phyloP scores from a whole-genome alignment of 2,888 invertebrate genomes.

The Pemphredon lugubris region DNA sequence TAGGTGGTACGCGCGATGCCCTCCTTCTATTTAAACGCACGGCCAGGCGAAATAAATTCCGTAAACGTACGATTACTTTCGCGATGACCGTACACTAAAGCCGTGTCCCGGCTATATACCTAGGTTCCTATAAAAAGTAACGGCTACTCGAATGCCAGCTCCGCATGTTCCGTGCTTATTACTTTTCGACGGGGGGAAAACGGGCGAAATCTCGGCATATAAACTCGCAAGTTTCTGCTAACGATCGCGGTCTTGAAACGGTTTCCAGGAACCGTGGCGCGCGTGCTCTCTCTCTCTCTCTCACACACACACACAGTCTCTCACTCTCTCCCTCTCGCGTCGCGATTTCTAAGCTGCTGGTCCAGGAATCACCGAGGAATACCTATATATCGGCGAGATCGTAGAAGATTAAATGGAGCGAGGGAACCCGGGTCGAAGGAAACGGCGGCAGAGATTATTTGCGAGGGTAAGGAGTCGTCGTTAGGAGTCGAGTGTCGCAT shows the following conservation, averaged over 20 bases:
- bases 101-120: constrained; percentile 7
- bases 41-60: constrained; percentile 15
- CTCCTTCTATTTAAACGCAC: background rate
- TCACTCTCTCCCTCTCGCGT: too few relatives aligned
- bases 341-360: constrained; percentile 28
- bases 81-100: constrained; percentile 38
- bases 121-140: constrained; percentile 52
- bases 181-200: constrained; percentile 31
- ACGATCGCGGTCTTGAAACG: constrained; percentile 43
- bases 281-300: too few relatives aligned
- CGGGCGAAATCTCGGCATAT: constrained; percentile 39
- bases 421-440: constrained; percentile 13
- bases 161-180: constrained; percentile 43
- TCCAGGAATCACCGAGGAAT: constrained; percentile 18
- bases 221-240: constrained; percentile 44
- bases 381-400: constrained; percentile 32
- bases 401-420: constrained; percentile 34
- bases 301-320: too few relatives aligned
- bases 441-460: constrained; percentile 43
- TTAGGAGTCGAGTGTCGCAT: constrained; percentile 19
- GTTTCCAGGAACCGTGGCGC: constrained; percentile 21
- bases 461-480: constrained; percentile 18
- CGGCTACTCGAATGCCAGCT: constrained; percentile 34
- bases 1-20: too few relatives aligned
- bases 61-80: constrained; percentile 35